Evolutionary conservation across 2,888 invertebrate species (phyloP), one percentile per base, ranked within the genome.

Genomic region (Diarsia rubi): DNA sequence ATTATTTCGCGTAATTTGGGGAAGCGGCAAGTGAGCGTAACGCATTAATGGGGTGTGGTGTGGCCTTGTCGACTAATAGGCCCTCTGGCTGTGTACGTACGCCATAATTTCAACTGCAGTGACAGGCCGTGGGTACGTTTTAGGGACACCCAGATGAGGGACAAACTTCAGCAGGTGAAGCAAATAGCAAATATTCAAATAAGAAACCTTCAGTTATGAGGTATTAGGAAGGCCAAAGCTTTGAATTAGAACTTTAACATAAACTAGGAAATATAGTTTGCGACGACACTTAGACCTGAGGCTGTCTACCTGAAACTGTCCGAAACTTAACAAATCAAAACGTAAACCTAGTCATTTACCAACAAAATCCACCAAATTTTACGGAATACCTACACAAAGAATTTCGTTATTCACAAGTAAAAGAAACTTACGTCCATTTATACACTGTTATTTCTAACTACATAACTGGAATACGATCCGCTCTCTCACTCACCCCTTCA

Each of bases 381-480:
- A 42, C 16, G 1, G 52, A 73, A 52, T 54, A 47, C 42, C 54
- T 76, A 59, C 76, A 69, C 59, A 72, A 70, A 64, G 42, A 75
- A 57, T 45, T 59, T 54, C 49, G 14, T 54, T 69, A 49, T 52
- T 49, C 62, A 64, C 66, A 44, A 65, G 69, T 69, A 44, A 70
- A 70, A 52, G 60, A 78, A 83, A 78, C 63, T 64, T 59, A 59
- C 64, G 65, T 82, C 68, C 76, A 71, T 59, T 85, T 87, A 83
- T 80, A 85, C 78, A 81, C 83, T 82, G 78, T 81, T 79, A 73
- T 69, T 85, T 74, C 80, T 86, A 82, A 85, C 78, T 84, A n/a
- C n/a, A n/a, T n/a, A 71, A 85, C 75, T 82, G 84, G 86, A 88
- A 86, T 76, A 86, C 88, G 86, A 86, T 78, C 77, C 73, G 73